A percentile compares a stretch with the other conserved stretches of the same genome.
phyloP scores from a whole-genome alignment of 2,888 invertebrate species.

The Selenia dentaria region DNA sequence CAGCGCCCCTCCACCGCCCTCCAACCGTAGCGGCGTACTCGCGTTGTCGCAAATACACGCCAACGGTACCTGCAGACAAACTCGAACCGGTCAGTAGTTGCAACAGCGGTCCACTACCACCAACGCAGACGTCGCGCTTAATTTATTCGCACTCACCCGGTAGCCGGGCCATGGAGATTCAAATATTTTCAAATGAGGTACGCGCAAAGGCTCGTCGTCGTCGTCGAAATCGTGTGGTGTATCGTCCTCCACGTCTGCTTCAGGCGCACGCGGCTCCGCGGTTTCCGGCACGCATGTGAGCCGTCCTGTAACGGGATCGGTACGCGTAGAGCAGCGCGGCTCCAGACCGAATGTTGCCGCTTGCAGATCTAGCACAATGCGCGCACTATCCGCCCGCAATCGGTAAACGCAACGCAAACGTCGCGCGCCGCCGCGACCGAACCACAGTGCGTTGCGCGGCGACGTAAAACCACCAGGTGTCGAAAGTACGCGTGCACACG shows the following conservation, averaged over 20 bases:
- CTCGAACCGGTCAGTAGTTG: too few species aligned
- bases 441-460: conserved; percentile 92
- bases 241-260: conserved; percentile 37
- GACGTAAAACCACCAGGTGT: conserved; percentile 87
- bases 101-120: too few species aligned
- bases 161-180: conserved; percentile 90
- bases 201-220: conserved; percentile 70
- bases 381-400: conserved; percentile 87
- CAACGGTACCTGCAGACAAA: conserved; percentile 80
- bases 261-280: conserved; percentile 40
- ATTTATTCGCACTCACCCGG: conserved; percentile 62
- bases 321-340: conserved; percentile 87
- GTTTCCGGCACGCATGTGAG: conserved; percentile 63
- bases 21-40: conserved; percentile 56
- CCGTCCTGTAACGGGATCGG: conserved; percentile 89
- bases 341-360: conserved; percentile 88
- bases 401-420: conserved; percentile 91
- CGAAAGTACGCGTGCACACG: conserved; percentile 62
- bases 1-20: conserved; percentile 76
- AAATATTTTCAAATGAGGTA: conserved; percentile 84
- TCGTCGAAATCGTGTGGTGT: conserved; percentile 43
- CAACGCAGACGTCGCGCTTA: too few species aligned
- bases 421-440: conserved; percentile 92
- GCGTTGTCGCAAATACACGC: conserved; percentile 93
- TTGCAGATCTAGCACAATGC: conserved; percentile 87